phyloP scores from a whole-genome alignment of 2,888 invertebrate genomes.

The Tridacna gigas region DNA sequence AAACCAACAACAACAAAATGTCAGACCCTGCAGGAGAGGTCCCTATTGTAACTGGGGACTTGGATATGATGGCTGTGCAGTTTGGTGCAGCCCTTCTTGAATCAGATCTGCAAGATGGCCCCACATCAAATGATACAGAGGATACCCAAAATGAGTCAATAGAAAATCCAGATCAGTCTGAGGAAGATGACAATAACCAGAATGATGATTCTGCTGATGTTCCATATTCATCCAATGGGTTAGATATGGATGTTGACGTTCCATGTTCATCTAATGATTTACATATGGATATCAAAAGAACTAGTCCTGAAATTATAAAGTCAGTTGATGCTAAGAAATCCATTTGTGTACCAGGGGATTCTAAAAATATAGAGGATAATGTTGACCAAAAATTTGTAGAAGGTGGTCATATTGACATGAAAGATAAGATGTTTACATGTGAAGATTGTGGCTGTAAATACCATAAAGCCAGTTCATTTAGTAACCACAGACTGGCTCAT shows the following conservation, averaged over 20 bases:
- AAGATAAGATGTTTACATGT: conserved; percentile 45
- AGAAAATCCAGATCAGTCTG: background rate
- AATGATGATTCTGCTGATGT: background rate
- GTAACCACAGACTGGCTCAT: conserved; percentile 57
- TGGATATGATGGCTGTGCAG: conserved; percentile 61
- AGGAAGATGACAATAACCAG: conserved; percentile 2
- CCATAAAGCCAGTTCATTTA: conserved; percentile 57
- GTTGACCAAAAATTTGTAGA: background rate
- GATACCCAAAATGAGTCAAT: background rate
- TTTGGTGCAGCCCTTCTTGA: conserved; percentile 62
- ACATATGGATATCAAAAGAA: background rate
- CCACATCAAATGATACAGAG: background rate
- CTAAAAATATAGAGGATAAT: background rate
- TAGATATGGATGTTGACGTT: background rate
- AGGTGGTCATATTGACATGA: conserved; percentile 19
- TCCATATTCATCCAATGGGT: background rate
- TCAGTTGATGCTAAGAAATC: background rate
- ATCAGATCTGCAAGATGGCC: conserved; percentile 45
- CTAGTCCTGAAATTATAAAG: background rate
- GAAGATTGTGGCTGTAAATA: conserved; percentile 60
- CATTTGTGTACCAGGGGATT: background rate
- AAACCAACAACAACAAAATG: conserved; percentile 1
- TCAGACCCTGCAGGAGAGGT: conserved; percentile 20
- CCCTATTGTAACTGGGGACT: conserved; percentile 40
- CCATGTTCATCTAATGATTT: background rate